Base-by-base conservation (phyloP, 2,888 invertebrate species). In the Aphodius sticticus region DNA sequence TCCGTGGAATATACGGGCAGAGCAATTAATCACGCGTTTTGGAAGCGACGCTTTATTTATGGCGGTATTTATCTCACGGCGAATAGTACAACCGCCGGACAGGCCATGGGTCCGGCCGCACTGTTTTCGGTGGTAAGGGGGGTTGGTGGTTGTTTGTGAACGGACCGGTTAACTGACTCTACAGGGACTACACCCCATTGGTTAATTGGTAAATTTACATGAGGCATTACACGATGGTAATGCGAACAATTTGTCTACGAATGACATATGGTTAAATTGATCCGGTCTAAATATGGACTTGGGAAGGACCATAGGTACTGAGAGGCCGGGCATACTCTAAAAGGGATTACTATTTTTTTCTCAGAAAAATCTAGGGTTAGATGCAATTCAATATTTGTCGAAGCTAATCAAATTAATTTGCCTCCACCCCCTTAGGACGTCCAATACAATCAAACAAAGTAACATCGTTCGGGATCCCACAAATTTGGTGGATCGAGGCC, bases 11-110 rank as follows among this genome's bases (percentile, higher is more conserved):
- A 86, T 86, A 86, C 86, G 83, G 84, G 84, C 85, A 84, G 86
- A 86, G 84, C 87, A 86, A 88, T 88, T 87, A 87, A 88, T 87
- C 86, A 86, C 85, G 83, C 84, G 84, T 86, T 87, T 87, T 87
- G 86, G 87, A 85, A 86, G 86, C 85, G 85, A 83, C 85, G 84
- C 83, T 85, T 87, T 87, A 87, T 87, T 87, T 87, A 87, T 86
- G 84, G 84, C 83, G 81, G 85, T 86, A 86, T 86, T 86, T 86
- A 85, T 87, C 85, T 84, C 74, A 37, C 16, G 85, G 84, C 86
- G 85, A 85, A 86, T 85, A 85, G 85, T 85, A 86, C 86, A 84
- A 80, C 82, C 82, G 70, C 70, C 70, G 16, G 70, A 70, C 15
- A 15, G 16, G 16, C 70, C 70, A n/a, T 16, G 70, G 15, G 14